Conservation (phyloP, 2,113 vertebrate genomes). For the Aegithalos caudatus region DNA sequence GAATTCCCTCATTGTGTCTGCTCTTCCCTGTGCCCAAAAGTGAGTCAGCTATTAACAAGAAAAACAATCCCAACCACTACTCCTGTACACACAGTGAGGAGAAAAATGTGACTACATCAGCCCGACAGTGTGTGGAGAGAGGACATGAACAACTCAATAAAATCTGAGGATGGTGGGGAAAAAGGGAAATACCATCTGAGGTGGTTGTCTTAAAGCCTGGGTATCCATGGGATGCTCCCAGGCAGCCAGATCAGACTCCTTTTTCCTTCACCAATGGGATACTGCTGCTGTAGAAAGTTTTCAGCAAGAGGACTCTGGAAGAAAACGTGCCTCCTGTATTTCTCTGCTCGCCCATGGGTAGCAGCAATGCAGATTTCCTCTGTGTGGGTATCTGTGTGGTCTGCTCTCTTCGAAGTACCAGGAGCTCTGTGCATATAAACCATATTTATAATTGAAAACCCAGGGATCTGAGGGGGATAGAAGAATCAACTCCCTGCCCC, state of each 20-base stretch:
- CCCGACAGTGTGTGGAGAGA: background rate
- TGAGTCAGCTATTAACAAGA: background rate
- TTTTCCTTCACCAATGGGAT: background rate
- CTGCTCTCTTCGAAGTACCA: background rate
- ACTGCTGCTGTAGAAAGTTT: background rate
- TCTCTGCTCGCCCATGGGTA: fast-evolving
- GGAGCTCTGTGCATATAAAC: background rate
- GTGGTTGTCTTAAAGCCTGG: background rate
- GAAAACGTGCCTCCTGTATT: background rate
- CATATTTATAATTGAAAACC: background rate
- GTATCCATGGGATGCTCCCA: background rate
- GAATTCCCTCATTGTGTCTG: background rate
- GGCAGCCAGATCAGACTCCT: background rate
- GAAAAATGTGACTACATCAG: background rate
- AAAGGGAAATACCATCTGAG: background rate
- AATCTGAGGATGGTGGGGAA: background rate
- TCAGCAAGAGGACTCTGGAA: background rate
- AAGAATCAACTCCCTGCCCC: too few species aligned
- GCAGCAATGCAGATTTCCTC: background rate
- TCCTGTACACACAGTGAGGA: background rate
- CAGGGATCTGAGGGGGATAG: fast-evolving
- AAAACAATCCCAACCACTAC: background rate
- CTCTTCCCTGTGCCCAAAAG: background rate
- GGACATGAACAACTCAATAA: background rate
- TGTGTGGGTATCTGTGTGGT: background rate